Percentiles rank a stretch among this genome's conserved stretches.
These are phyloP conservation scores for Sarcophaga variegata DNA, from an alignment of 2,888 invertebrate species.

Conservation along the genomic window DNA sequence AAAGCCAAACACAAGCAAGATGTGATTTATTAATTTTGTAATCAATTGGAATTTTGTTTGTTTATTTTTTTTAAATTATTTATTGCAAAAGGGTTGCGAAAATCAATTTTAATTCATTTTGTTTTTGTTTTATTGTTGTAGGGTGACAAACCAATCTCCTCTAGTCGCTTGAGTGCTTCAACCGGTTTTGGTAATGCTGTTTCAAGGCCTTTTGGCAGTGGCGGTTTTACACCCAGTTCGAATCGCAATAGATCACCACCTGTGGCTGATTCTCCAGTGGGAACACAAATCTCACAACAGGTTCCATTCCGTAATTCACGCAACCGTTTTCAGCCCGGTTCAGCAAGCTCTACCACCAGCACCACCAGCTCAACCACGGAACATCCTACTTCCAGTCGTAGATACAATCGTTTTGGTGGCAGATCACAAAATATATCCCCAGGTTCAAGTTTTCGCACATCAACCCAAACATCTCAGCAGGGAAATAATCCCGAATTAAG, in stretches of 20 bases:
- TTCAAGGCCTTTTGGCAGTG: conserved; percentile 73
- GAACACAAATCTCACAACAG: conserved; percentile 72
- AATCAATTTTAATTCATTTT: background rate
- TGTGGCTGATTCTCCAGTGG: conserved; percentile 58
- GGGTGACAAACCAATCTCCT: conserved; percentile 64
- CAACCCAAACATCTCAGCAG: conserved; percentile 67
- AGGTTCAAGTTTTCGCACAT: conserved; percentile 31
- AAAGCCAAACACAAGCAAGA: background rate
- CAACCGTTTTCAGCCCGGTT: conserved; percentile 78
- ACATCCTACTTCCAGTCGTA: conserved; percentile 71
- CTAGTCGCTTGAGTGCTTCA: conserved; percentile 72
- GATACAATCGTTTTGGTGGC: conserved; percentile 78
- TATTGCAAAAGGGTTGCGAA: background rate
- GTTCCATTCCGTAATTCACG: conserved; percentile 77
- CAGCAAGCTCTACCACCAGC: conserved; percentile 70
- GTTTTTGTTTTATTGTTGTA: conserved; percentile 27
- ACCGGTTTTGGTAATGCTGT: conserved; percentile 69
- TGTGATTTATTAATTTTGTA: background rate
- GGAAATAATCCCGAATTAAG: conserved; percentile 68
- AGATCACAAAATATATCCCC: conserved; percentile 63
- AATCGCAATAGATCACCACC: conserved; percentile 75
- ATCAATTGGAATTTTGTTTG: conserved; percentile 4
- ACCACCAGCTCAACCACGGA: conserved; percentile 72
- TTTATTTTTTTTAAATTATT: background rate
- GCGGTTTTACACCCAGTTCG: conserved; percentile 75